Base-by-base conservation (phyloP, 2,888 invertebrate genomes). In the Rhorus exstirpatorius region DNA sequence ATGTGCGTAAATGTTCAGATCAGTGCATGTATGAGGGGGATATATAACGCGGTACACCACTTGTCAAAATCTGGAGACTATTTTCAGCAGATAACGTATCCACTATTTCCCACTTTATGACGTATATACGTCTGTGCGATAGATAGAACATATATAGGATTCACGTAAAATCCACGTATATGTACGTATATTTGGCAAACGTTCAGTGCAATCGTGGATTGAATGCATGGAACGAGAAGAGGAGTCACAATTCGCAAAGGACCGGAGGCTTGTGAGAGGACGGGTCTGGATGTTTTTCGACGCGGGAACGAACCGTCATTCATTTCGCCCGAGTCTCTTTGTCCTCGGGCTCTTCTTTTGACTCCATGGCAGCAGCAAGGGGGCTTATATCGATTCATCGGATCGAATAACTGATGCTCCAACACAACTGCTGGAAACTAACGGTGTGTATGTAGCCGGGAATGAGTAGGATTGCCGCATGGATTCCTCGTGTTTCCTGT, bases 31-130 rank as follows among this genome's bases (percentile, higher is more conserved):
- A 63, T 61, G 58, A 46, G 14, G 8, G 17, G 8, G 17, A 55
- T 68, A 61, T 76, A 53, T 35, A 60, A 72, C 10, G 72, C 14
- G 78, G 81, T 80, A 79, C 76, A 82, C 70, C 61, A 65, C 67
- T 81, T 83, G 83, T 85, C 84, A 86, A 88, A 86, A 82, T 44
- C 85, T 84, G 81, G 79, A 70, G 75, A 68, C 84, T 88, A 88
- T 89, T 87, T 84, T 82, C 86, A 77, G 65, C 81, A 83, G 89
- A 89, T 89, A 88, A 86, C 85, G 46, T 61, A 38, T 65, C 14
- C 68, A 49, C 60, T 51, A 49, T 60, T 78, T 58, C 12, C 78
- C 46, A 26, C 10, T 8, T 14, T 46, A 21, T 53, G 41, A n/a
- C n/a, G 19, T 24, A 24, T 31, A 31, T 46, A 53, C 24, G 35